phyloP scores from a whole-genome alignment of 2,113 vertebrate species.

The Bothrops jararaca region DNA sequence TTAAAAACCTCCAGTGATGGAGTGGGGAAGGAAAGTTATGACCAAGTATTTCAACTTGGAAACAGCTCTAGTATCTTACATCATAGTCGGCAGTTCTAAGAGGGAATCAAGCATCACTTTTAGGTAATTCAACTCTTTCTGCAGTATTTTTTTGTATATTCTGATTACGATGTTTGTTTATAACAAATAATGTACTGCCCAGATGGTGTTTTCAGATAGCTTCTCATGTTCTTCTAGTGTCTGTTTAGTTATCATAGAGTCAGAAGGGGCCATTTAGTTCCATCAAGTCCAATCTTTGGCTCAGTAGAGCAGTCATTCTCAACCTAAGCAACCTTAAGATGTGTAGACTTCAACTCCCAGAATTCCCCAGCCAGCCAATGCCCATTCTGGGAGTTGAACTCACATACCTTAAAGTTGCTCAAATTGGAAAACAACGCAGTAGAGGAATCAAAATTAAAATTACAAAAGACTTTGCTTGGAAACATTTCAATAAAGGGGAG shows the following conservation, averaged over 20 bases:
- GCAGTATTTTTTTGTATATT: background rate
- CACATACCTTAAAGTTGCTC: background rate
- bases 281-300: background rate
- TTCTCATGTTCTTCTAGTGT: background rate
- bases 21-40: background rate
- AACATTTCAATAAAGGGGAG: background rate
- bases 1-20: too few relatives aligned
- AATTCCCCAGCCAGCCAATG: background rate
- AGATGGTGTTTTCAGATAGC: background rate
- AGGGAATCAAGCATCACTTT: background rate
- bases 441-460: background rate
- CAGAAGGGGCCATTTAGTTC: background rate
- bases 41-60: background rate
- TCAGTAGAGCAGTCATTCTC: background rate
- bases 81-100: background rate
- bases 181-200: background rate
- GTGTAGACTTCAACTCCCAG: background rate
- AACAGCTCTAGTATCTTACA: background rate
- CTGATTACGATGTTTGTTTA: background rate
- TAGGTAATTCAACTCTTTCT: too few relatives aligned
- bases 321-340: background rate
- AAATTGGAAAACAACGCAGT: background rate
- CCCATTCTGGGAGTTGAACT: background rate
- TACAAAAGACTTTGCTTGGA: background rate
- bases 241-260: background rate